Conservation (phyloP, 1,140 invertebrate genomes). For the Sminthurinus signatus region DNA sequence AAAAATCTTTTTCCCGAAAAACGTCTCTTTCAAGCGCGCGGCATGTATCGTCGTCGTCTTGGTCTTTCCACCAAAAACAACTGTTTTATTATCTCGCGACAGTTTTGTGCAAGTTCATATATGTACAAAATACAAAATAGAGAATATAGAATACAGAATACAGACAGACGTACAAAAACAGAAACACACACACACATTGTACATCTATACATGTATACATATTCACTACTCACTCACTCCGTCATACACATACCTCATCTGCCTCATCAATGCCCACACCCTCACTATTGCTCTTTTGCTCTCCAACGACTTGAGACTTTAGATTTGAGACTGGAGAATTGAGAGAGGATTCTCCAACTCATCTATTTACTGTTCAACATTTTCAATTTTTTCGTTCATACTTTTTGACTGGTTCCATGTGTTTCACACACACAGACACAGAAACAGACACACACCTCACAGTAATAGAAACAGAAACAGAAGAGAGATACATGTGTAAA, state of each 20-base stretch:
- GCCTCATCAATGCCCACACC: conserved; percentile 19
- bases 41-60: conserved; percentile 1
- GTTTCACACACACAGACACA: no score
- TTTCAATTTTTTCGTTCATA: no score
- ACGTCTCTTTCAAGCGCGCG: conserved; percentile 23
- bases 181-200: not conserved
- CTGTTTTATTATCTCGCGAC: conserved; percentile 36
- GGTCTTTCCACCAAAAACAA: conserved; percentile 25
- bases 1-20: conserved; percentile 23
- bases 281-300: not conserved
- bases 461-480: no score
- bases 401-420: no score
- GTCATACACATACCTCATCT: not conserved
- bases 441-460: no score
- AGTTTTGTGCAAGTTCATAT: conserved; percentile 16
- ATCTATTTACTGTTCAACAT: no score
- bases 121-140: not conserved
- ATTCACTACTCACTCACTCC: no score
- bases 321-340: no score
- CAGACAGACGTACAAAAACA: not conserved
- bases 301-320: not conserved
- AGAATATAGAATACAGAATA: no score
- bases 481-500: no score
- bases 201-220: no score
- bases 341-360: no score